Percentiles rank a stretch among this genome's conserved stretches.
These are phyloP conservation scores for Diabrotica virgifera DNA, from an alignment of 1,140 invertebrate species.

Conservation along the genomic window DNA sequence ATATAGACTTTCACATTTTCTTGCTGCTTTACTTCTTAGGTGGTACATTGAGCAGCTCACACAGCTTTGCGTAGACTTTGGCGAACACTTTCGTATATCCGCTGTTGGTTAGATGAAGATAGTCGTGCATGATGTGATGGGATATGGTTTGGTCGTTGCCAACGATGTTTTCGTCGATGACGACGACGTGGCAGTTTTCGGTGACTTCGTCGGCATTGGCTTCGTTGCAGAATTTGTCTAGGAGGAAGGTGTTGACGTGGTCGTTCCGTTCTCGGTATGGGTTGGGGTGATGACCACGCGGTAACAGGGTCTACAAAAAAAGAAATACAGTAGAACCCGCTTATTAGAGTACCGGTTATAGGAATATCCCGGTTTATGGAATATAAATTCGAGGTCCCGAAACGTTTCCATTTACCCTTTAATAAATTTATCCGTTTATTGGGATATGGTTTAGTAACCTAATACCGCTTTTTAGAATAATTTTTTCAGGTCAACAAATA, in stretches of 20 bases:
- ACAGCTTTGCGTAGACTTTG: conserved; percentile 57
- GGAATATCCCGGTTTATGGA: no score
- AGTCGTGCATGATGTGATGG: conserved; percentile 70
- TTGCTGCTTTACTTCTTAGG: conserved; percentile 35
- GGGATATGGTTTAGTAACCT: no score
- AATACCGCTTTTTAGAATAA: no score
- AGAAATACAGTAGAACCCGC: no score
- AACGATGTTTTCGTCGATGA: conserved; percentile 58
- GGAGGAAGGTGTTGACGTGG: conserved; percentile 58
- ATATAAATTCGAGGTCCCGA: no score
- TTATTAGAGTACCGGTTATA: no score
- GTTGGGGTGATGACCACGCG: conserved; percentile 65
- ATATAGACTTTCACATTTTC: no score
- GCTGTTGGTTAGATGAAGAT: conserved; percentile 64
- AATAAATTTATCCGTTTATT: no score
- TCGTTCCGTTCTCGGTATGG: conserved; percentile 60
- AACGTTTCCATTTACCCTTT: no score
- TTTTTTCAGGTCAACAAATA: no score
- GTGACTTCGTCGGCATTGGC: conserved; percentile 39
- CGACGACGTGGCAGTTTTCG: conserved; percentile 50
- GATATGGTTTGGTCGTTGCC: conserved; percentile 60
- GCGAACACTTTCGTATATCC: conserved; percentile 66
- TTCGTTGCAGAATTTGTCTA: conserved; percentile 47
- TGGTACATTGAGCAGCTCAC: conserved; percentile 38
- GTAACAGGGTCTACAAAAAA: conserved; percentile 59